Conservation (phyloP, 2,113 vertebrate genomes). For the Rynchops niger region DNA sequence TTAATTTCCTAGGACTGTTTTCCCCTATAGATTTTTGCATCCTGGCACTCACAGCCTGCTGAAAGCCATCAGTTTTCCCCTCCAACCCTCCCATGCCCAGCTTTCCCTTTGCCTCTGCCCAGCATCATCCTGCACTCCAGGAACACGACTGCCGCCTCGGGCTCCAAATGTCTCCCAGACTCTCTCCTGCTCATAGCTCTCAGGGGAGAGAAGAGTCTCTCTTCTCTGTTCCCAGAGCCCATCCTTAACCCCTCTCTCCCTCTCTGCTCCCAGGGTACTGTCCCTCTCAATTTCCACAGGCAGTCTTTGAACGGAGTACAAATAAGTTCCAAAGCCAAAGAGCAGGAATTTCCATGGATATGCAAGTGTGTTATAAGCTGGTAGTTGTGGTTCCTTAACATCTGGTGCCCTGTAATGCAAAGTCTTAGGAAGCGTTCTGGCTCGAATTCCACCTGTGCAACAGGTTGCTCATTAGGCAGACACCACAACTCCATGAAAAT, state of each 20-base stretch:
- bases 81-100: background rate
- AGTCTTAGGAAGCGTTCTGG: background rate
- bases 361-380: background rate
- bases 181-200: background rate
- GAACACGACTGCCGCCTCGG: rapidly evolving
- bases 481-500: background rate
- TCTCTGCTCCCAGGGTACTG: background rate
- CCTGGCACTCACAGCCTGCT: background rate
- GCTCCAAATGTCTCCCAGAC: background rate
- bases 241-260: background rate
- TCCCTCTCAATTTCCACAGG: background rate
- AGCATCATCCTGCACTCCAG: background rate
- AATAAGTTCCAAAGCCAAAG: background rate
- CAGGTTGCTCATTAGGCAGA: background rate
- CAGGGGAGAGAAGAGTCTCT: background rate
- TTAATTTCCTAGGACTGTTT: background rate
- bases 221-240: background rate
- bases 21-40: background rate
- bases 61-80: background rate
- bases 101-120: background rate
- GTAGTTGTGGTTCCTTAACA: background rate
- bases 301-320: background rate
- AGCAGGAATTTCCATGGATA: background rate
- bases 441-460: background rate
- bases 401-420: background rate